Base-by-base conservation (phyloP, 2,113 vertebrate species). In the Oostethus manadensis region DNA sequence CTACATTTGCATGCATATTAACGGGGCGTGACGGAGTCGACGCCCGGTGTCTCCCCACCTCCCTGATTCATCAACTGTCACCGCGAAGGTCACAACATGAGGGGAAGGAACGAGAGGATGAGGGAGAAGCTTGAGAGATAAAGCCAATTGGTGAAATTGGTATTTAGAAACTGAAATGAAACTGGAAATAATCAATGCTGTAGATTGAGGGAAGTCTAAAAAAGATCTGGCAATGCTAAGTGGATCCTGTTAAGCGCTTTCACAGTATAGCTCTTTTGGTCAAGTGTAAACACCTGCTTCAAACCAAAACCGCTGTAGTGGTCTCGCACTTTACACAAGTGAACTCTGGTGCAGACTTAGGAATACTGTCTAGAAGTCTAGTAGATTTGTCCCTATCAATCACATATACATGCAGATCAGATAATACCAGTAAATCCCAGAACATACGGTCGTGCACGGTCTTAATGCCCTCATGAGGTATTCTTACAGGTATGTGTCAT, bases 1-100 rank as follows among this genome's bases (percentile, higher is more conserved):
- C 81, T 79, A 84, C 87, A 89, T 91, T 90, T 89, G 88, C 88
- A 88, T 90, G 88, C 87, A 89, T 88, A 88, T 89, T 87, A 90
- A 89, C 82, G 62, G 88, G 65, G 71, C 84, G 66, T 88, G 85
- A 89, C 81, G 73, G 74, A 72, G 82, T 73, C 66, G 45, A 72
- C 61, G 77, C 76, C 69, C 46, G 42, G 86, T 74, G 84, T 84
- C 84, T 74, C 80, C 70, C 79, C n/a, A 45, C 79, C 80, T 78
- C 80, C 77, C 78, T 86, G 81, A 90, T 90, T 83, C 88, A 86
- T 90, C 88, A 89, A 56, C 81, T 88, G 88, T 88, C 87, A 84
- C 50, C 40, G 68, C 78, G 88, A 89, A 90, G 88, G 88, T 88
- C 88, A 88, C 70, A 74, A 64, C 26, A 59, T 58, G 64, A 53